phyloP scores from a whole-genome alignment of 2,113 vertebrate genomes.

The Sphaerodactylus townsendi region DNA sequence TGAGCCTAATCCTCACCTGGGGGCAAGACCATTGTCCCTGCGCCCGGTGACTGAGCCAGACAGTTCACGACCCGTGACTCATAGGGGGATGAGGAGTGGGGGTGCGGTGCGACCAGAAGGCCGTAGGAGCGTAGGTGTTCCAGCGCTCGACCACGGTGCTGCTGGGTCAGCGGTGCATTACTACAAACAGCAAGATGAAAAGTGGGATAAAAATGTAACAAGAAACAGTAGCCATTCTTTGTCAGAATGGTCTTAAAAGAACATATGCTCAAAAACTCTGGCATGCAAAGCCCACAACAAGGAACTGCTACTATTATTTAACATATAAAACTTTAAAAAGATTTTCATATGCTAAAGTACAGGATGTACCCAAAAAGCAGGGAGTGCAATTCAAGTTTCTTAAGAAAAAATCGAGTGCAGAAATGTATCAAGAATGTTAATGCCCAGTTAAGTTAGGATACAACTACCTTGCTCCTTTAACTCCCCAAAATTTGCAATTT shows the following conservation, averaged over 20 bases:
- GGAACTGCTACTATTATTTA: slow-evolving; percentile 21
- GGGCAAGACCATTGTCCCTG: no score
- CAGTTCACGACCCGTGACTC: no score
- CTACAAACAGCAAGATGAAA: no score
- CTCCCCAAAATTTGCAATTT: neutral
- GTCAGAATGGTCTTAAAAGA: slow-evolving; percentile 27
- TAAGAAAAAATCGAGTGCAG: neutral
- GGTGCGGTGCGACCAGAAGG: no score
- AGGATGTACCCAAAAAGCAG: neutral
- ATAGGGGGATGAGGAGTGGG: no score
- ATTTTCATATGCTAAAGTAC: neutral
- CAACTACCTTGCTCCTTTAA: slow-evolving; percentile 1
- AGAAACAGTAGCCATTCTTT: neutral
- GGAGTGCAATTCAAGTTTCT: slow-evolving; percentile 1
- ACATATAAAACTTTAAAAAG: slow-evolving; percentile 16
- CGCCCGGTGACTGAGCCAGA: no score
- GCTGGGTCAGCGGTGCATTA: no score
- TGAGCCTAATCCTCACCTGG: no score
- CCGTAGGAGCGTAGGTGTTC: no score
- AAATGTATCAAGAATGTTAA: neutral
- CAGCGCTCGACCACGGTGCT: no score
- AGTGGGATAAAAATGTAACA: neutral
- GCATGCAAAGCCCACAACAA: slow-evolving; percentile 33
- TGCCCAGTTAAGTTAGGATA: neutral
- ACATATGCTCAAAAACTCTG: slow-evolving; percentile 29